Percentiles rank a stretch among this genome's conserved stretches.
Conservation (phyloP, 1,140 invertebrate genomes). For the Heliothis subflexa region DNA sequence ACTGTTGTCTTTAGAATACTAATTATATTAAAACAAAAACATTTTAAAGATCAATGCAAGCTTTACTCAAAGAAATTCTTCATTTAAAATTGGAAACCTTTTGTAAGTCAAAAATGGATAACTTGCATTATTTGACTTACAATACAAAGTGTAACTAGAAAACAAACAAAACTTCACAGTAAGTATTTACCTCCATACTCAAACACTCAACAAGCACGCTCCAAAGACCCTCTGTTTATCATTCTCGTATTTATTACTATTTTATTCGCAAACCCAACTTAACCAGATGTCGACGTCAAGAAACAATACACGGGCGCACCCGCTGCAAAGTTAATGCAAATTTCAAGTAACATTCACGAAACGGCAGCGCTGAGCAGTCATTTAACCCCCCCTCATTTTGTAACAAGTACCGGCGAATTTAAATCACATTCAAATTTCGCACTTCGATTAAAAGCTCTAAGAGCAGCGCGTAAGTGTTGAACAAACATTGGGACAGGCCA, state of each 20-base stretch:
- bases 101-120: too few species aligned
- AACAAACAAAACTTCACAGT: not conserved
- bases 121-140: too few species aligned
- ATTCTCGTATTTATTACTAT: slow-evolving; percentile 13
- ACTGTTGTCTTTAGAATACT: too few species aligned
- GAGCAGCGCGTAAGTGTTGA: slow-evolving; percentile 80
- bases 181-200: slow-evolving; percentile 4
- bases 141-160: too few species aligned
- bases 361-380: slow-evolving; percentile 61
- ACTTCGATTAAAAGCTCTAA: slow-evolving; percentile 83
- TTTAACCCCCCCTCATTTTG: slow-evolving; percentile 68
- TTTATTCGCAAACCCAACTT: slow-evolving; percentile 35
- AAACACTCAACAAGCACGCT: not conserved
- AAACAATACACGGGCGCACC: slow-evolving; percentile 41
- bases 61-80: too few species aligned
- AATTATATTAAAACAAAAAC: too few species aligned
- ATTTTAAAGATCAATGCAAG: too few species aligned
- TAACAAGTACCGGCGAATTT: slow-evolving; percentile 80
- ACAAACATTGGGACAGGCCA: slow-evolving; percentile 76
- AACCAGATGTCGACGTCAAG: slow-evolving; percentile 43
- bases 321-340: slow-evolving; percentile 72
- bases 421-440: slow-evolving; percentile 83
- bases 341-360: slow-evolving; percentile 64
- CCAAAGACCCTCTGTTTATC: not conserved
- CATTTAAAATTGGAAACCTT: not conserved